These are phyloP conservation scores for Seriola dumerili DNA, from an alignment of 2,113 vertebrate species.

Conservation along the genomic window DNA sequence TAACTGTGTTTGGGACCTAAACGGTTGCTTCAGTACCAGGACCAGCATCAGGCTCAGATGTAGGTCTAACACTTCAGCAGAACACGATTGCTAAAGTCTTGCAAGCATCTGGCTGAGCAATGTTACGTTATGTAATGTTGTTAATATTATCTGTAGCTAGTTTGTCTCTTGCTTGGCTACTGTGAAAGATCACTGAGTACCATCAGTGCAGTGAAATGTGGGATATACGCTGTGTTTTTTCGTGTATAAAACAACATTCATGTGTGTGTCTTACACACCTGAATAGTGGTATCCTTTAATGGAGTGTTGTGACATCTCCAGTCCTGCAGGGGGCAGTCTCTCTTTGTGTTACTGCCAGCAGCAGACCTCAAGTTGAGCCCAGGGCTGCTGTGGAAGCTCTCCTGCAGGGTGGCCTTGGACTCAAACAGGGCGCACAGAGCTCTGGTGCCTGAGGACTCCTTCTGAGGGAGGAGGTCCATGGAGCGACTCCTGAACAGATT, in stretches of 20 bases:
- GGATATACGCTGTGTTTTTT: not conserved
- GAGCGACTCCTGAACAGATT: conserved; percentile 73
- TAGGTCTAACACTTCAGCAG: no score
- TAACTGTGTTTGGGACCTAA: not conserved
- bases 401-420: conserved; percentile 68
- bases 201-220: not conserved
- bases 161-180: not conserved
- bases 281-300: conserved; percentile 28
- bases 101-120: not conserved
- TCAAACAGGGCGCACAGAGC: conserved; percentile 81
- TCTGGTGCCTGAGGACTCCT: conserved; percentile 46
- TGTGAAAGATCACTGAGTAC: not conserved
- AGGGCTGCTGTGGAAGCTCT: conserved; percentile 55
- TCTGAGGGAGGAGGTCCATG: conserved; percentile 71
- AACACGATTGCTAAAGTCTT: not conserved
- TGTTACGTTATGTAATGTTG: not conserved
- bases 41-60: not conserved
- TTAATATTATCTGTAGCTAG: not conserved
- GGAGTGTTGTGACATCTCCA: conserved; percentile 49
- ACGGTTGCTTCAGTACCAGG: not conserved
- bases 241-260: not conserved
- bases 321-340: conserved; percentile 58
- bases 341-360: not conserved
- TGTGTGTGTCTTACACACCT: conserved; percentile 54
- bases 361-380: conserved; percentile 13